A percentile compares a stretch with the other conserved stretches of the same genome.
phyloP scores from a whole-genome alignment of 37 sponge, comb jelly and placozoan species.

The Haliclona indistincta region DNA sequence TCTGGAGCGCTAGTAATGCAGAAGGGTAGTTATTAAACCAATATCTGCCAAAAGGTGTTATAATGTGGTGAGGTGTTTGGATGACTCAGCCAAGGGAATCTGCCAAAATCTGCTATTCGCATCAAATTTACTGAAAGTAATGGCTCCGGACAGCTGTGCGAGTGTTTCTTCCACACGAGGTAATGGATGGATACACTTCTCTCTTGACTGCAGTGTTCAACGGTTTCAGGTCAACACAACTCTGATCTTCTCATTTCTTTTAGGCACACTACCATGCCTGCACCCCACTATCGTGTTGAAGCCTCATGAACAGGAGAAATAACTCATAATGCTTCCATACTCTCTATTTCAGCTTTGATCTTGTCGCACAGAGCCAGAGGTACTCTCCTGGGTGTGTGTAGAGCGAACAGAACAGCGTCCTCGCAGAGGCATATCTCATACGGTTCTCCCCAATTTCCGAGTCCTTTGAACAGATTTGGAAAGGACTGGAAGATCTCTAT shows the following conservation, averaged over 20 bases:
- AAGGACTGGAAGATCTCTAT: no score
- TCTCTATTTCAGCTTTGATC: background rate
- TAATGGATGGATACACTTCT: no score
- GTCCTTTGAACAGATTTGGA: constrained; percentile 10
- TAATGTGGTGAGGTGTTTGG: background rate
- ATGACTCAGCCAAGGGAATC: background rate
- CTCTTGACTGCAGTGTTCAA: background rate
- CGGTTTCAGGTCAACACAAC: background rate
- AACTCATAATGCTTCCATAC: constrained; percentile 10
- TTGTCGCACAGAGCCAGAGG: constrained; percentile 16
- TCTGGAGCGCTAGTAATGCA: constrained; percentile 50
- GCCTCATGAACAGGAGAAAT: constrained; percentile 11
- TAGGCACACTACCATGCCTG: constrained; percentile 29
- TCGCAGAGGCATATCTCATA: constrained; percentile 11
- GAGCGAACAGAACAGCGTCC: constrained; percentile 9
- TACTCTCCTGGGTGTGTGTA: constrained; percentile 5
- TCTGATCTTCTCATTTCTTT: no score
- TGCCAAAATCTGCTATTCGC: constrained; percentile 8
- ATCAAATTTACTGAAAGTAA: background rate
- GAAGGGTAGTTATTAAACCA: constrained; percentile 40
- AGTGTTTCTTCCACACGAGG: background rate
- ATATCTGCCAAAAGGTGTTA: constrained; percentile 6
- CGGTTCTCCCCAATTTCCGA: constrained; percentile 2
- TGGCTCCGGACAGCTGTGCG: background rate
- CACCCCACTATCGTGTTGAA: constrained; percentile 20